phyloP scores from a whole-genome alignment of 2,797 vertebrate genomes.

The Esox masquinongy region DNA sequence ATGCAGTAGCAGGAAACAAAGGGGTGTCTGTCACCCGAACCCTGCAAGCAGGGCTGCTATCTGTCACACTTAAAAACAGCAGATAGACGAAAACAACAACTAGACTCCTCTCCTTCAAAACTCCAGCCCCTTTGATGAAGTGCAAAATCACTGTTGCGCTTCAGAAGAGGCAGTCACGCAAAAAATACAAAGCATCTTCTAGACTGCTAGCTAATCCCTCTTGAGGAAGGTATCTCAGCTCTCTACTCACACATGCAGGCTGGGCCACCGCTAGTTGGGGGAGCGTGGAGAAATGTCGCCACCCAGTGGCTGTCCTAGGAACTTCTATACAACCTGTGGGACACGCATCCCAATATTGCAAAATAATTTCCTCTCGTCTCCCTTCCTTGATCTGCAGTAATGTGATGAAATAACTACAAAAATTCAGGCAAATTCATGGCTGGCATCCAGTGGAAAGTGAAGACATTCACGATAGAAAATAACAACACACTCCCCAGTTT shows the following conservation, averaged over 20 bases:
- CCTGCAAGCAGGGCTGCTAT: slow-evolving; percentile 22
- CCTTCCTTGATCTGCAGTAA: background rate
- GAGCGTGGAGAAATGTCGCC: slow-evolving; percentile 32
- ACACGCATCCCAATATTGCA: background rate
- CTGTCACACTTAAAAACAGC: slow-evolving; percentile 29
- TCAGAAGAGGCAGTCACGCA: slow-evolving; percentile 34
- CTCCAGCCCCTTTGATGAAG: slow-evolving; percentile 35
- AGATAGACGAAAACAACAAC: slow-evolving; percentile 14
- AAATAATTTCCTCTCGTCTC: background rate
- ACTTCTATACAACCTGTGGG: slow-evolving; percentile 1
- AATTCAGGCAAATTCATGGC: background rate
- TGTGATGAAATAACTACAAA: background rate
- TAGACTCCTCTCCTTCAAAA: slow-evolving; percentile 21
- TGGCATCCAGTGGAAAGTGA: background rate
- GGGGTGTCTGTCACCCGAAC: slow-evolving; percentile 30
- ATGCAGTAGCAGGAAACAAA: slow-evolving; percentile 33
- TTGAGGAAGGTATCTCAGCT: slow-evolving; percentile 8
- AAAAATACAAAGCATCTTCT: slow-evolving; percentile 34
- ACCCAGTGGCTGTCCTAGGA: slow-evolving; percentile 33
- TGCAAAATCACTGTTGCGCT: slow-evolving; percentile 38
- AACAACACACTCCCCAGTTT: background rate
- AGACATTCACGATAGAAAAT: background rate
- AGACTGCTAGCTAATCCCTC: slow-evolving; percentile 31
- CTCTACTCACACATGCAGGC: background rate
- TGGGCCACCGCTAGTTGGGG: background rate